A percentile compares a stretch with the other conserved stretches of the same genome.
phyloP scores from a whole-genome alignment of 2,888 invertebrate species.

The Adineta ricciae region DNA sequence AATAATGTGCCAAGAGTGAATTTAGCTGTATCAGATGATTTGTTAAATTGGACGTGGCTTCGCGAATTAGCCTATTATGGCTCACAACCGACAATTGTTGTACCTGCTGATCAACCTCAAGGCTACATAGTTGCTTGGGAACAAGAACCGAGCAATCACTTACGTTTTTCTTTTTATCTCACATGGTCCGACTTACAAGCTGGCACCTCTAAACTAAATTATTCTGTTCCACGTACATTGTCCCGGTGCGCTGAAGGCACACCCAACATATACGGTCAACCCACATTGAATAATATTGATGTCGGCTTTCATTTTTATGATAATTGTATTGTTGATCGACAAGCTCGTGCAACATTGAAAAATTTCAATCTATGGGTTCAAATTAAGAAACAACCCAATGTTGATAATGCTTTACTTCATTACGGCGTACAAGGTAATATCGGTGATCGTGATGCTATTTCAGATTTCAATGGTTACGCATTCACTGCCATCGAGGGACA shows the following conservation, averaged over 20 bases:
- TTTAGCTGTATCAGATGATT: neutral
- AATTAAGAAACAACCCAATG: neutral
- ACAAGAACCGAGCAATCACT: constrained; percentile 9
- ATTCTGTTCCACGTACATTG: constrained; percentile 1
- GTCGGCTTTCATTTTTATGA: constrained; percentile 7
- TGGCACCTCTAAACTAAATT: neutral
- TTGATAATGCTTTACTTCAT: constrained; percentile 11
- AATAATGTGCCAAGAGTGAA: neutral
- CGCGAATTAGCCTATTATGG: neutral
- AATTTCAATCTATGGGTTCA: neutral
- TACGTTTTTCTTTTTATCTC: neutral
- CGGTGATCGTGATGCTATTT: neutral
- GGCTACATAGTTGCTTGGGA: constrained; percentile 1
- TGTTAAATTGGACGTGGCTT: neutral
- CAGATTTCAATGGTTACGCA: neutral
- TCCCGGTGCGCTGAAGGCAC: constrained; percentile 7
- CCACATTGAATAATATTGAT: neutral
- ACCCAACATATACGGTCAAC: neutral
- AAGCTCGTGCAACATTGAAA: neutral
- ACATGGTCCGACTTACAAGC: neutral
- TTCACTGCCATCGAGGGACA: constrained; percentile 1
- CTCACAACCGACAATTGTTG: constrained; percentile 13
- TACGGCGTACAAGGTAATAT: neutral
- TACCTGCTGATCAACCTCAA: neutral
- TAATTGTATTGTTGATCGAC: constrained; percentile 7